Conservation (phyloP, 2,797 vertebrate species). For the Rousettus madagascariensis region DNA sequence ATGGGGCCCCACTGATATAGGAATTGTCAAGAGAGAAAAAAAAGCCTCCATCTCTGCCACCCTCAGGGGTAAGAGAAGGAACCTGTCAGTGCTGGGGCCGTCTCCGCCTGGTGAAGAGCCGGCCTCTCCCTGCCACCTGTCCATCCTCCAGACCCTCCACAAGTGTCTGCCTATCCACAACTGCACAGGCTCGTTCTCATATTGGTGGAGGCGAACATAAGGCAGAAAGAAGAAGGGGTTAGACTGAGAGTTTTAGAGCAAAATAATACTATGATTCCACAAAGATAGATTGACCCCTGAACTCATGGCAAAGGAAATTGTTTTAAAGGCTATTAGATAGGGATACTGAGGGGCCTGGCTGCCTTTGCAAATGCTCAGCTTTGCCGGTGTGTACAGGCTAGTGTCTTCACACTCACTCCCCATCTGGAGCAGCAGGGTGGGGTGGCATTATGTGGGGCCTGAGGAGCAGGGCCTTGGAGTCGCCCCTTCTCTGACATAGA, state of each 20-base stretch:
- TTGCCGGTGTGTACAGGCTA: rapidly evolving
- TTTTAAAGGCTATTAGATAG: background rate
- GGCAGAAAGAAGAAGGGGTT: background rate
- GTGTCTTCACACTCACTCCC: background rate
- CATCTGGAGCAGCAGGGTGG: background rate
- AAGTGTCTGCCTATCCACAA: background rate
- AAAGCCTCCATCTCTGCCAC: background rate
- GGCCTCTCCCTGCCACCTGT: background rate
- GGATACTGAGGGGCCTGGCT: background rate
- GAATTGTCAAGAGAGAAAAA: background rate
- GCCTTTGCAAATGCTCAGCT: background rate
- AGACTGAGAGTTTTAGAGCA: background rate
- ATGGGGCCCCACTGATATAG: background rate
- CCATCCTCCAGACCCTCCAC: background rate
- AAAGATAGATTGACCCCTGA: background rate
- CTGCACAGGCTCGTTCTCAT: background rate
- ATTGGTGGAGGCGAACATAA: background rate
- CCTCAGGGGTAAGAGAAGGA: background rate
- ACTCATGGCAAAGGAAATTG: background rate
- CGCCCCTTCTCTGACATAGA: background rate
- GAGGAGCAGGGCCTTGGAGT: background rate
- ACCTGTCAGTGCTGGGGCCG: background rate
- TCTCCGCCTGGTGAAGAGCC: background rate
- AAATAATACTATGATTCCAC: background rate
- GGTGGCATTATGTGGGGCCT: background rate